These are phyloP conservation scores for Drosophila infuscata DNA, from an alignment of 2,888 invertebrate genomes.

Conservation along the genomic window DNA sequence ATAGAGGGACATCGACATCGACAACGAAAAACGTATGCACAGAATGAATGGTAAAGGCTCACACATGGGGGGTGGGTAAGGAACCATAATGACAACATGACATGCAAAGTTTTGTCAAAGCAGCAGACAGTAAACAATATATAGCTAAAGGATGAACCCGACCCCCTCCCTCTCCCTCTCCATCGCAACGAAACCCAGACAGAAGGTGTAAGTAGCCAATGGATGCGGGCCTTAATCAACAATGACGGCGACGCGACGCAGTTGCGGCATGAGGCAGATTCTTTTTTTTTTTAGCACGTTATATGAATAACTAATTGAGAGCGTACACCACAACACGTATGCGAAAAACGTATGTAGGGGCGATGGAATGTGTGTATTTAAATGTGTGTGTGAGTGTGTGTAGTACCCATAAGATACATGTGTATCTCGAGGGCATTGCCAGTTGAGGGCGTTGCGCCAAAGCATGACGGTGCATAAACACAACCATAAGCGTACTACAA, in stretches of 20 bases:
- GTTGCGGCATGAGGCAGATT: constrained; percentile 19
- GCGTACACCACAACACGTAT: constrained; percentile 61
- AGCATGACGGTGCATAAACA: constrained; percentile 74
- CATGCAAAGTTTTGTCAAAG: constrained; percentile 77
- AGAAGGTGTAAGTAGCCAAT: constrained; percentile 63
- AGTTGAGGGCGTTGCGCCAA: constrained; percentile 71
- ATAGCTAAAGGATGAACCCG: constrained; percentile 46
- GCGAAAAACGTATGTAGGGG: constrained; percentile 10
- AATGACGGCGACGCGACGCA: constrained; percentile 15
- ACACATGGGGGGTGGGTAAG: constrained; percentile 17
- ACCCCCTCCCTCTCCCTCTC: neutral
- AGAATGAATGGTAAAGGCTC: constrained; percentile 8
- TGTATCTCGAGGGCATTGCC: constrained; percentile 66
- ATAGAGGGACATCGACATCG: neutral
- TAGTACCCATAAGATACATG: constrained; percentile 61
- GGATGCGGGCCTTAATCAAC: constrained; percentile 75
- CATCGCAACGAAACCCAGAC: constrained; percentile 6
- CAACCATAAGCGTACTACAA: constrained; percentile 36
- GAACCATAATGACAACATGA: constrained; percentile 74
- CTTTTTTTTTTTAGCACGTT: constrained; percentile 64
- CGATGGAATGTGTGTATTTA: neutral
- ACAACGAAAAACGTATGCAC: neutral
- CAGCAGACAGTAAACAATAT: constrained; percentile 70
- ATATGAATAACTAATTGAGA: constrained; percentile 78
- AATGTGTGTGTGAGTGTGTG: constrained; percentile 1